Percentiles rank a stretch among this genome's conserved stretches.
These are phyloP conservation scores for Miopithecus talapoin DNA, from an alignment of 2,797 vertebrate species.

Conservation along the genomic window DNA sequence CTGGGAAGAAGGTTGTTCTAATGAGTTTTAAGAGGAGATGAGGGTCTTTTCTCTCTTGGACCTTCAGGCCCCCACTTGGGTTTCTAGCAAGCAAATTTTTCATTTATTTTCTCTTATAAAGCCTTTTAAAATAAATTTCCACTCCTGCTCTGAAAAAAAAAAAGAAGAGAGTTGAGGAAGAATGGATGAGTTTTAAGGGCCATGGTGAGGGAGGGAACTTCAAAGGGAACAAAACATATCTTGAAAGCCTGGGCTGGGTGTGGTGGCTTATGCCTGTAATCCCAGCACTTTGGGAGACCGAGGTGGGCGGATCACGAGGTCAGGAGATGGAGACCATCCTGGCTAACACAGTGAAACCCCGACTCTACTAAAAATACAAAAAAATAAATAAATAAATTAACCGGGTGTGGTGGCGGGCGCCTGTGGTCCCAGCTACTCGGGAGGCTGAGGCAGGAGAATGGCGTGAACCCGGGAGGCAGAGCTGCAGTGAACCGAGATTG, in stretches of 20 bases:
- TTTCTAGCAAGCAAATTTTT: not conserved
- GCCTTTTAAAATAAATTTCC: not conserved
- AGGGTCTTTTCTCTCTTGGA: not conserved
- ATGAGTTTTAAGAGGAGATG: not conserved
- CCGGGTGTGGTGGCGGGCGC: no score
- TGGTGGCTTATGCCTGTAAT: no score
- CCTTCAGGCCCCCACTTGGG: not conserved
- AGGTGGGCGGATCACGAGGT: no score
- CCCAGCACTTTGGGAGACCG: no score
- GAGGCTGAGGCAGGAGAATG: no score
- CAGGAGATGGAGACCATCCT: no score
- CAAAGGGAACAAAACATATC: not conserved
- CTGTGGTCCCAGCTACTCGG: no score
- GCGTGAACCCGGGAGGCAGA: no score
- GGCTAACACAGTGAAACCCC: no score
- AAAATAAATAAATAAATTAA: fast-evolving
- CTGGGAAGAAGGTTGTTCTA: not conserved
- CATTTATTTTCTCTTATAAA: not conserved
- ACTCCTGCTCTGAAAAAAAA: not conserved
- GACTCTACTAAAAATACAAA: no score
- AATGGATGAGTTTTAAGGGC: not conserved
- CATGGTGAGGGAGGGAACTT: not conserved
- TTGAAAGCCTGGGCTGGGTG: not conserved
- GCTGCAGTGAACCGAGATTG: no score
- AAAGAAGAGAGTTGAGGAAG: not conserved